Evolutionary conservation across 2,888 invertebrate genomes (phyloP), one percentile per base, ranked within the genome.

Genomic region (Melipona bicolor): DNA sequence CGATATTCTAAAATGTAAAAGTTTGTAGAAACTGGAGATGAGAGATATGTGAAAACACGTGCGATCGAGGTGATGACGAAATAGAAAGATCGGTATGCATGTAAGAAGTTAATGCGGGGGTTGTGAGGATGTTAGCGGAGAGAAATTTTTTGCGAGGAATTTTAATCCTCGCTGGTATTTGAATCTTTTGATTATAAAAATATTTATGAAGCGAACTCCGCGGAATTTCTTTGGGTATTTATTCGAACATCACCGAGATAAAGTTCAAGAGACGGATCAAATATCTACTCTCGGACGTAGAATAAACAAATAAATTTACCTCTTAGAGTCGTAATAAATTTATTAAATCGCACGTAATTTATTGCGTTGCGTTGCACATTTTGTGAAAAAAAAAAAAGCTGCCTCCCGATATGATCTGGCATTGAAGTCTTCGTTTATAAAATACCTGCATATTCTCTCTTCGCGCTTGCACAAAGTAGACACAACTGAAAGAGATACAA

Each of bases 291-390:
- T 62, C 43, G 24, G 24, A 62, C 62, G 21, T 15, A 0, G 32
- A n/a, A 19, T 49, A 72, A 71, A 72, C 79, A 67, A 43, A 71
- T 76, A 59, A 78, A 68, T 79, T 72, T 15, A 52, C 21, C 32
- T 64, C 32, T 19, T 21, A 13, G 21, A 32, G 36, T 64, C 21
- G 3, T 21, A 61, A 61, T 24, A 61, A 61, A 61, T 61, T 59
- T 59, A 59, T n/a, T 50, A 43, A 3, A 13, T n/a, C 13, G 24
- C 54, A 17, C 19, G 13, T 36, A 24, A 67, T 77, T 70, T 77
- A 80, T 77, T 27, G 4, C 13, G 4, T 27, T 5, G 43, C 24
- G 11, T 27, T 49, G 54, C 32, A 50, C 67, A 52, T 52, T 59
- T 61, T 4, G 27, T 1, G 32, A 24, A 59, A 76, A 59, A 36